Base-by-base conservation (phyloP, 2,113 vertebrate species). In the Pipa parva region DNA sequence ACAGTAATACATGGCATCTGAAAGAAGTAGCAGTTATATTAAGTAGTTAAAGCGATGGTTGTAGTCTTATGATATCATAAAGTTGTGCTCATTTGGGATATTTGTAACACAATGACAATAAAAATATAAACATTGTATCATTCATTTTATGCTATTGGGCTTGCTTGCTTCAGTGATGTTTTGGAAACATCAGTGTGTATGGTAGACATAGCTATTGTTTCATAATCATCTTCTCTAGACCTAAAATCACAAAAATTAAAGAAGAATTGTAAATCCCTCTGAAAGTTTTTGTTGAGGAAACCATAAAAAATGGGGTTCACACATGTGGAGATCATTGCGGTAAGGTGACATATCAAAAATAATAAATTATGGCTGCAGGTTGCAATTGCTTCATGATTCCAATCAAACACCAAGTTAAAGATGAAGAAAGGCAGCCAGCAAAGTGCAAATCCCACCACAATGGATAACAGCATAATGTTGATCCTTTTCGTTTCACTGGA, bases 231-330 rank as follows among this genome's bases (percentile, higher is more conserved):
- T 17, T 92, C 89, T 46, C 61, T 84, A 29, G 86, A 76, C 7
- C 83, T 83, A 71, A 89, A 87, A 73, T 92, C 81, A 73, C 92
- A 94, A 62, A 92, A 87, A 29, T 86, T 87, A 72, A 93, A 92
- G 56, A 89, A 88, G 75, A 88, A 83, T 27, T 91, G 88, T 71
- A 93, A 73, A 69, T 94, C 92, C 13, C 88, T 87, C 83, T 94
- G 92, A 73, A 94, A 94, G 70, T 94, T 94, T 75, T 91, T 92
- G 77, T 94, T 94, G 52, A 94, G 87, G 76, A 94, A 93, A 11
- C 92, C 92, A 0, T 94, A 94, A 80, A 92, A 94, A 58, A 94
- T 84, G 1, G 92, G 92, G 75, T 94, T 94, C 71, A 93, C 86
- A 1, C 92, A 93, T 39, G 90, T 91, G 10, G 92, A 94, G 36